Percentiles rank a stretch among this genome's conserved stretches.
Evolutionary conservation across 2,113 vertebrate genomes (phyloP).

Genomic region (Lophochroa leadbeateri): DNA sequence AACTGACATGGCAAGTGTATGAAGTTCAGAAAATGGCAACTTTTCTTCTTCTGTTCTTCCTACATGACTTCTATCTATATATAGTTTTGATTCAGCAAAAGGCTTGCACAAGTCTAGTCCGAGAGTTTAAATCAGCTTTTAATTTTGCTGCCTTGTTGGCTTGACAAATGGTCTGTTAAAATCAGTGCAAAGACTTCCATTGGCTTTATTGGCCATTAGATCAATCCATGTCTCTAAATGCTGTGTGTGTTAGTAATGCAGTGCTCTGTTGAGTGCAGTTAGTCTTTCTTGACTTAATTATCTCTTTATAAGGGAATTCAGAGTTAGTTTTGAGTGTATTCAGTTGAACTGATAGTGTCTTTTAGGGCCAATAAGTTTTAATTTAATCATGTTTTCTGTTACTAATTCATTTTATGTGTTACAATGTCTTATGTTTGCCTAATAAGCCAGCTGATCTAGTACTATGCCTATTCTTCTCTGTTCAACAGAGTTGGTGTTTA

Average conservation of each 20-base stretch:
- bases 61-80: not conserved
- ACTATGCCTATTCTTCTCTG: not conserved
- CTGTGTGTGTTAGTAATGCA: not conserved
- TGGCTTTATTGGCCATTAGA: conserved; percentile 12
- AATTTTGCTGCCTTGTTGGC: not conserved
- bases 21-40: not conserved
- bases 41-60: not conserved
- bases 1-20: not conserved
- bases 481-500: not conserved
- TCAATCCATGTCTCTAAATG: not conserved
- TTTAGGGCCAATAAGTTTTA: not conserved
- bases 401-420: not conserved
- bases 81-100: not conserved
- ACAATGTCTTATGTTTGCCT: not conserved
- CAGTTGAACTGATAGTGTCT: not conserved
- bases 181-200: not conserved
- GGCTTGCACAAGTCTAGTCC: not conserved
- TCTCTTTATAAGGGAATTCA: not conserved
- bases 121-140: not conserved
- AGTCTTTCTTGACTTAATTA: conserved; percentile 20
- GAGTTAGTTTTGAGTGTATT: not conserved
- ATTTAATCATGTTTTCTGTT: not conserved
- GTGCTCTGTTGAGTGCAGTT: not conserved
- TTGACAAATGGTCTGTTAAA: not conserved
- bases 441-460: not conserved